phyloP scores from a whole-genome alignment of 2,888 invertebrate genomes.

The Epirrita christyi region DNA sequence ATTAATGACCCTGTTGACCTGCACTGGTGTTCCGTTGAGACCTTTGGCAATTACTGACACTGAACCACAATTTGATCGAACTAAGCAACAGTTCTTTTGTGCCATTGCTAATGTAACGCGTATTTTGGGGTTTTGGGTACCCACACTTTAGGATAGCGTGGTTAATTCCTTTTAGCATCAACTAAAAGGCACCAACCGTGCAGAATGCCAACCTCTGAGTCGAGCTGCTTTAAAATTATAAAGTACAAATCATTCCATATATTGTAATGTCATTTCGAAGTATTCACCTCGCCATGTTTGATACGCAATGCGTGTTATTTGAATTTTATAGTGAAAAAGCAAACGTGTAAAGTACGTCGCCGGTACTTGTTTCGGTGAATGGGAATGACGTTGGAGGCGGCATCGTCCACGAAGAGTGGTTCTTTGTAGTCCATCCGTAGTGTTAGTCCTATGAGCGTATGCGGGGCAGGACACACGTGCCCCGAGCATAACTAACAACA shows the following conservation, averaged over 20 bases:
- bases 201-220: neutral
- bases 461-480: neutral
- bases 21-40: no score
- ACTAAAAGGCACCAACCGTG: neutral
- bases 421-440: neutral
- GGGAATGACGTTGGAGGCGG: slow-evolving; percentile 31
- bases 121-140: no score
- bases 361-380: slow-evolving; percentile 9
- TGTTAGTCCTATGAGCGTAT: neutral
- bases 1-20: no score
- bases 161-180: neutral
- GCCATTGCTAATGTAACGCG: no score
- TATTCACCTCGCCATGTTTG: slow-evolving; percentile 5
- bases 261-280: neutral
- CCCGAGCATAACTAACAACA: neutral
- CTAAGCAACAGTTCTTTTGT: neutral
- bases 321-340: no score
- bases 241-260: slow-evolving; percentile 9
- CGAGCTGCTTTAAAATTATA: neutral
- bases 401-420: slow-evolving; percentile 6
- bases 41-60: no score
- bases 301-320: slow-evolving; percentile 3
- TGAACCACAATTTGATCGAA: no score
- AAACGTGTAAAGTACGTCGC: neutral
- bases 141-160: neutral